phyloP scores from a whole-genome alignment of 2,888 invertebrate genomes.

The Atrina japonica region DNA sequence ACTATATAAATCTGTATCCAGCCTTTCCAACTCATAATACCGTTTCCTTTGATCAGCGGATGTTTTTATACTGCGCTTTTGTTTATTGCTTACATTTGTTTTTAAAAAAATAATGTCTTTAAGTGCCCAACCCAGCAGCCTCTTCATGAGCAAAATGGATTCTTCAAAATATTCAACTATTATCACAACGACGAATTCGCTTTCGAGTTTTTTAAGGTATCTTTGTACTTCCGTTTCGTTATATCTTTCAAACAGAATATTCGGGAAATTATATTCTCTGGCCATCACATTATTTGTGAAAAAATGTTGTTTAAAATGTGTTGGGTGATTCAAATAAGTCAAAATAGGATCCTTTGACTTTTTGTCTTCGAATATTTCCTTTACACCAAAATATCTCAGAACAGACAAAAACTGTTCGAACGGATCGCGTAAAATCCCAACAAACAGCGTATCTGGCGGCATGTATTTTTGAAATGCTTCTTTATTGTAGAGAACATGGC shows the following conservation, averaged over 20 bases:
- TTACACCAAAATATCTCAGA: conserved; percentile 47
- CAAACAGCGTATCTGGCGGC: conserved; percentile 54
- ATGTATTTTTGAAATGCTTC: conserved; percentile 46
- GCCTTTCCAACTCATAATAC: background rate
- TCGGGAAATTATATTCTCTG: conserved; percentile 58
- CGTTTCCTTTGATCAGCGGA: background rate
- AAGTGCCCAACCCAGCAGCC: conserved; percentile 58
- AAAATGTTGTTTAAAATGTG: conserved; percentile 47
- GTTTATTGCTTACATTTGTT: background rate
- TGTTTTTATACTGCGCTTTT: too few relatives aligned
- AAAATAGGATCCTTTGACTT: conserved; percentile 37
- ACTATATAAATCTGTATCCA: conserved; percentile 30
- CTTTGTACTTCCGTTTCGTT: conserved; percentile 34
- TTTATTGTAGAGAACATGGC: conserved; percentile 61
- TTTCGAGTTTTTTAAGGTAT: conserved; percentile 55
- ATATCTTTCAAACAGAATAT: conserved; percentile 6
- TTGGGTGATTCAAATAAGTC: conserved; percentile 50
- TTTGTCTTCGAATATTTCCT: conserved; percentile 40
- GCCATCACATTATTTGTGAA: conserved; percentile 56
- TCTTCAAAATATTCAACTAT: conserved; percentile 67
- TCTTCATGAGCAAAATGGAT: conserved; percentile 61
- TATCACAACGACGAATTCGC: conserved; percentile 63
- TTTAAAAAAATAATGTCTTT: conserved; percentile 57
- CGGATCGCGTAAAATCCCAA: conserved; percentile 64
- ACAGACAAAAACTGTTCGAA: conserved; percentile 57